Base-by-base conservation (phyloP, 2,888 invertebrate species). In the Cantharis rustica region DNA sequence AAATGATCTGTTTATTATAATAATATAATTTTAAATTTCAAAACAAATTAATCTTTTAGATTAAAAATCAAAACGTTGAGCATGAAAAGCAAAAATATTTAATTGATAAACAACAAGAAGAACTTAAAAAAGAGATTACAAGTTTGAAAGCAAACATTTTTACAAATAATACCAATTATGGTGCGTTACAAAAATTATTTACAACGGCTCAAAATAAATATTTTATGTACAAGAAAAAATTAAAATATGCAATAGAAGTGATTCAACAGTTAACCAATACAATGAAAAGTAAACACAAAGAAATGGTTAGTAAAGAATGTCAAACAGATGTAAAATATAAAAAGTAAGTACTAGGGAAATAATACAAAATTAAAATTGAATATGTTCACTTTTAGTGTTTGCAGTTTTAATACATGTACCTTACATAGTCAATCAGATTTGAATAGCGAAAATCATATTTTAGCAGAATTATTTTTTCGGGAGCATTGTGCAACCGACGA, bases 191-290 rank as follows among this genome's bases (percentile, higher is more conserved):
- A 69, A n/a, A 62, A 47, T 62, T 16, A 16, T 66, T 47, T 17
- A 16, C 71, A 16, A 47, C 62, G 63, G 69, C 72, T 63, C 62
- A 77, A 63, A 73, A 31, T 15, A 80, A 80, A 79, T 76, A 73
- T 20, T 61, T 61, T 5, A 75, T 20, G 61, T 80, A 80, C 63
- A 80, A 78, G 76, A 27, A 68, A 20, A 80, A 75, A 78, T 68
- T 80, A 16, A 77, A 78, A 73, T 68, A 75, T 71, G 72, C 79
- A n/a, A 23, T 76, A 5, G 66, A 20, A 61, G 69, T 76, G 10
- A 78, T 80, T 63, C 72, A 75, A 17, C 27, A 73, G 2, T 26
- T 79, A 10, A 11, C 61, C 47, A 69, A 75, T 13, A 71, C 26
- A 75, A 71, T 47, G n/a, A 66, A 66, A 66, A 66, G 13, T 15